Conservation (phyloP, 2,113 vertebrate genomes). For the Heptranchias perlo region DNA sequence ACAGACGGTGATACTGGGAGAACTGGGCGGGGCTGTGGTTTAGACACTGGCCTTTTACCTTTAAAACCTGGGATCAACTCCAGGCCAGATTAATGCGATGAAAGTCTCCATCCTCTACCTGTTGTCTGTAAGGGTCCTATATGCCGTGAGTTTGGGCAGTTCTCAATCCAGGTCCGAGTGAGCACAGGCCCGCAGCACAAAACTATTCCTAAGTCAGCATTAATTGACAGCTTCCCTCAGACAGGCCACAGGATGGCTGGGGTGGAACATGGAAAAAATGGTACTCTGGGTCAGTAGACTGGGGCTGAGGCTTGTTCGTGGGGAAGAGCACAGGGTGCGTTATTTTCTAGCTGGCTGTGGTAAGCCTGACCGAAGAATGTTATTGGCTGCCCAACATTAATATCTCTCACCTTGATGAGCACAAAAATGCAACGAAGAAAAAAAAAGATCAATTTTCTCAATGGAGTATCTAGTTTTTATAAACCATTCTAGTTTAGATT, state of each 20-base stretch:
- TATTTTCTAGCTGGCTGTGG: no score
- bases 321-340: background rate
- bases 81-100: no score
- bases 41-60: background rate
- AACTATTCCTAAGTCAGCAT: no score
- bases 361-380: no score
- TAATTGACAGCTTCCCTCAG: no score
- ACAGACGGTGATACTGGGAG: background rate
- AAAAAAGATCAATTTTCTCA: background rate
- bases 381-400: background rate
- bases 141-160: background rate
- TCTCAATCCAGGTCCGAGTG: no score
- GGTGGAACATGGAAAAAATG: no score
- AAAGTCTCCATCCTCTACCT: background rate
- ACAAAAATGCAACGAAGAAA: background rate
- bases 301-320: no score
- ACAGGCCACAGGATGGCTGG: no score
- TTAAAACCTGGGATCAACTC: no score
- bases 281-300: no score
- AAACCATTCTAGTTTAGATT: background rate
- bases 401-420: background rate
- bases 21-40: background rate
- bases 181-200: no score
- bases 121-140: background rate
- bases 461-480: background rate